Evolutionary conservation across 2,888 invertebrate species (phyloP), one percentile per base, ranked within the genome.

Genomic region (Timandra comae): DNA sequence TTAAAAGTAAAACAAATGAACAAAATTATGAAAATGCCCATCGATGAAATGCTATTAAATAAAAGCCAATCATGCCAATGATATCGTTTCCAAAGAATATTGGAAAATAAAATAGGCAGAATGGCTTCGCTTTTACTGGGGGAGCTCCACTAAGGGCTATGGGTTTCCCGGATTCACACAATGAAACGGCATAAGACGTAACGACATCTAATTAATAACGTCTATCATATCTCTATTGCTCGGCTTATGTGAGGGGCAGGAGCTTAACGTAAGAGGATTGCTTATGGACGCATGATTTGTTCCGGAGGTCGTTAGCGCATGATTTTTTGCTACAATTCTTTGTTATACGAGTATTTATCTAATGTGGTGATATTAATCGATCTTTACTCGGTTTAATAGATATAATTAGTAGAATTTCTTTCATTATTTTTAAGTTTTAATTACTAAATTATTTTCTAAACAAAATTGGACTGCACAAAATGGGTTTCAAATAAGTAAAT

Each of bases 131-230:
- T 9, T 24, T 24, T 10, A 9, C 5, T 24, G 11, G 24, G 24
- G 24, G 24, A 24, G 11, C 9, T 2, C 24, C 16, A 16, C 16
- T 16, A 6, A 16, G 16, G 16, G 16, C 16, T 6, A n/a, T n/a
- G 65, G 63, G 65, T 71, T 76, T 73, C 74, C 73, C 68, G 63
- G 58, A 54, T 62, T 62, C 61, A 57, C 61, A 78, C 78, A 82
- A 78, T 79, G 81, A 78, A 77, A 80, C 50, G 71, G 74, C 76
- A 76, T 70, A 80, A 80, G 78, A 81, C 64, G 74, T 77, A 81
- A 81, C 68, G 82, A 78, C 74, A 75, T 77, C 76, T 81, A 82
- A 84, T 85, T 84, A 85, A 85, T 85, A 81, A 80, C 76, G 71
- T 79, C 76, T 79, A 80, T 82, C 77, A 84, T 84, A 84, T 82